Conservation (phyloP, 1,140 invertebrate genomes). For the Dreissena polymorpha region DNA sequence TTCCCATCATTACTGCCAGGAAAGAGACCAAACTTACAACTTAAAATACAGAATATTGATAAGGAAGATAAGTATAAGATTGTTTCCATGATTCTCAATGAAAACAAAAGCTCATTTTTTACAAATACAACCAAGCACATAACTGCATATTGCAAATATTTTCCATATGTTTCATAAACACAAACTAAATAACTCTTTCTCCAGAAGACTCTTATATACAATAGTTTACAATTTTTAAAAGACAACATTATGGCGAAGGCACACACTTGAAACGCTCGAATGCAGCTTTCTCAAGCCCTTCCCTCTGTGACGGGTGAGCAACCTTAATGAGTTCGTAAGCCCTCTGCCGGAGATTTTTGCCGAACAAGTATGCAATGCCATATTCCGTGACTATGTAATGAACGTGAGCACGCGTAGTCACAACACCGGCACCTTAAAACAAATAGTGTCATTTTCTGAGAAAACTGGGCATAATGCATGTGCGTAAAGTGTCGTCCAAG, state of each 20-base stretch:
- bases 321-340: slow-evolving; percentile 94
- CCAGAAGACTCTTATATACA: background rate
- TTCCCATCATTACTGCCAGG: too few relatives aligned
- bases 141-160: too few relatives aligned
- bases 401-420: slow-evolving; percentile 94
- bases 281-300: slow-evolving; percentile 90
- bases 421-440: slow-evolving; percentile 91
- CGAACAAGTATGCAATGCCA: slow-evolving; percentile 94
- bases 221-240: background rate
- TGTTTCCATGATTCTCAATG: too few relatives aligned
- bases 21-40: too few relatives aligned
- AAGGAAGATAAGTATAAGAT: too few relatives aligned
- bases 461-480: too few relatives aligned
- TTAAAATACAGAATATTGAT: too few relatives aligned
- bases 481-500: too few relatives aligned
- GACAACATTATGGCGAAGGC: slow-evolving; percentile 84
- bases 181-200: background rate
- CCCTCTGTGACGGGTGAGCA: slow-evolving; percentile 93
- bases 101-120: too few relatives aligned
- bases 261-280: slow-evolving; percentile 93
- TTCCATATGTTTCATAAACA: too few relatives aligned
- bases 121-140: too few relatives aligned
- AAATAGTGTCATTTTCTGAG: too few relatives aligned
- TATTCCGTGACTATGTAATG: slow-evolving; percentile 96
- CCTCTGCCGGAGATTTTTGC: slow-evolving; percentile 92